phyloP scores from a whole-genome alignment of 2,888 invertebrate species.

The Diadromus collaris region DNA sequence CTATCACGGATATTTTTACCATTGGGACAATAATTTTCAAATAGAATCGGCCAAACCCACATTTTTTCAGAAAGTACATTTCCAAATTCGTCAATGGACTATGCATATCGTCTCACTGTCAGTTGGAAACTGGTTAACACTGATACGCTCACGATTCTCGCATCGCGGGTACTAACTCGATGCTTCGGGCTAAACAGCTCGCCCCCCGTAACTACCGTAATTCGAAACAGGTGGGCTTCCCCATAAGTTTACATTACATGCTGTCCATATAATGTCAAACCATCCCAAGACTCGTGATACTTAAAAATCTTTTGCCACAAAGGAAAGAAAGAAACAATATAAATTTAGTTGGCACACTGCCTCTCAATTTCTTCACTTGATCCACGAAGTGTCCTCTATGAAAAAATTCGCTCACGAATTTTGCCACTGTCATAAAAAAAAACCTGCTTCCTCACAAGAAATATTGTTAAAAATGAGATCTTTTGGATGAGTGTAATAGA shows the following conservation, averaged over 20 bases:
- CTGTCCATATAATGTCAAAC: background rate
- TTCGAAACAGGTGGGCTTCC: constrained; percentile 29
- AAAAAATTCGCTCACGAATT: too few relatives aligned
- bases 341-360: too few relatives aligned
- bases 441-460: too few relatives aligned
- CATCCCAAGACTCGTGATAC: too few relatives aligned
- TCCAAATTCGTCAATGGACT: constrained; percentile 8
- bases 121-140: constrained; percentile 50
- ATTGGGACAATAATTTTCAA: background rate
- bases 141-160: constrained; percentile 42
- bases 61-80: background rate
- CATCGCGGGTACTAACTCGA: constrained; percentile 5
- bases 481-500: too few relatives aligned
- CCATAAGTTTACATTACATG: background rate
- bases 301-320: too few relatives aligned
- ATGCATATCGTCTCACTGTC: constrained; percentile 23
- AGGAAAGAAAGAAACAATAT: too few relatives aligned
- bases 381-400: too few relatives aligned
- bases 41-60: background rate
- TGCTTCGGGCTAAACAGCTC: constrained; percentile 7
- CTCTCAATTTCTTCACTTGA: too few relatives aligned
- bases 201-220: constrained; percentile 43
- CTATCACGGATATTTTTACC: too few relatives aligned
- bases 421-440: too few relatives aligned
- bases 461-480: too few relatives aligned